Evolutionary conservation across 2,888 invertebrate genomes (phyloP), one percentile per base, ranked within the genome.

Genomic region (Drosophila mulleri): DNA sequence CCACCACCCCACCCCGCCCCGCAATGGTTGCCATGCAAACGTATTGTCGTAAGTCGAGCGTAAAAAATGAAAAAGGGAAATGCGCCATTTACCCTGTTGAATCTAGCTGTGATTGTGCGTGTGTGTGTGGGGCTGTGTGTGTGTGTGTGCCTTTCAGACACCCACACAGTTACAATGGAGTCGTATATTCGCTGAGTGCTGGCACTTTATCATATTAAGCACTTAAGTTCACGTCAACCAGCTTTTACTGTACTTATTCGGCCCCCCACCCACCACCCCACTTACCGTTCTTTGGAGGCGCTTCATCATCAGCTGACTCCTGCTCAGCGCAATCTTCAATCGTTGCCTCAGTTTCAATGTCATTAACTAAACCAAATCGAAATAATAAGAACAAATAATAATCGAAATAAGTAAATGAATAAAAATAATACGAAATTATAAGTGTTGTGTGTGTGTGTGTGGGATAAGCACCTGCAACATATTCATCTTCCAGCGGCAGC

Each of bases 271-370:
- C 8, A 5, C 3, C 29, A 9, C 64, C 66, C 16, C 60, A 80
- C 92, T 92, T 91, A 92, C 92, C 92, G 80, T 92, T 91, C 80
- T 88, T 82, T 59, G 75, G 59, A 66, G 79, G 74, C 73, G 78
- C 82, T 57, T 80, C 89, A 56, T 71, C 78, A 58, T 82, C 75
- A 58, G 72, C 83, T 74, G 80, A 78, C 72, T 83, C 18, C 39
- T 59, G 80, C 78, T 83, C 81, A 58, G 69, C 75, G 67, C 68
- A 80, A 65, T 53, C 82, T 70, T 83, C 88, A 69, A 68, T 48
- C 61, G 72, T 66, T 63, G 74, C 66, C 79, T 91, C 89, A 79
- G 66, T 75, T 81, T 78, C 75, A 58, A 80, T 77, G 73, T 85
- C 81, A 71, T 82, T 84, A 74, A 87, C 90, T 91, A 78, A 83